Base-by-base conservation (phyloP, 1,140 invertebrate species). In the Tetramorium parvispinum region DNA sequence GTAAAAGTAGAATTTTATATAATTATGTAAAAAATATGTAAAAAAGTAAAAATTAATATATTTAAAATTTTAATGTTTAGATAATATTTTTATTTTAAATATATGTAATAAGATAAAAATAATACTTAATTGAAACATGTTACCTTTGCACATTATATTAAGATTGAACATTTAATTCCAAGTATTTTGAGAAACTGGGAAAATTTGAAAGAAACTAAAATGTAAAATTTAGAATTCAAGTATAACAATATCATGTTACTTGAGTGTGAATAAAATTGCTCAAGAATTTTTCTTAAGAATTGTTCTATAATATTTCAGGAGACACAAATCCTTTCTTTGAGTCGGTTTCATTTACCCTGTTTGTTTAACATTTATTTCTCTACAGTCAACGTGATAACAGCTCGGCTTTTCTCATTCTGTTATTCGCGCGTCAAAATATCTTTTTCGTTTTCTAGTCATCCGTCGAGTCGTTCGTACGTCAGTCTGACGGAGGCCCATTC, bases 401-500 rank as follows among this genome's bases (percentile, higher is more conserved):
- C 18, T 61, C 32, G 32, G 3, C n/a, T 21, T 66, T 21, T 43
- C 32, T 37, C 40, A 65, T 46, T 32, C n/a, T n/a, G 18, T 78
- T 65, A 65, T 32, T 16, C 18, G 43, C 40, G 13, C 11, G 49
- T 46, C 7, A n/a, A 24, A 18, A 65, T 37, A 49, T 10, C 27
- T 51, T 49, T 78, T 66, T 49, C 66, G 66, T 79, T 49, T 66
- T 51, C 6, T 18, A 21, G n/a, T 24, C 11, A 21, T 53, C 43
- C 13, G 32, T 43, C n/a, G 65, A 81, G 65, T 53, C 77, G 27
- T 81, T 55, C 51, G 51, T 53, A 18, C 4, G 24, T 71, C 78
- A 46, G 40, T 49, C 40, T 11, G 68, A 7, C 51, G 68, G 53
- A 46, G 40, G 66, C 24, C 71, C 66, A 82, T 82, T 82, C 53